Conservation (phyloP, 2,888 invertebrate genomes). For the Philhelius pedissequus region DNA sequence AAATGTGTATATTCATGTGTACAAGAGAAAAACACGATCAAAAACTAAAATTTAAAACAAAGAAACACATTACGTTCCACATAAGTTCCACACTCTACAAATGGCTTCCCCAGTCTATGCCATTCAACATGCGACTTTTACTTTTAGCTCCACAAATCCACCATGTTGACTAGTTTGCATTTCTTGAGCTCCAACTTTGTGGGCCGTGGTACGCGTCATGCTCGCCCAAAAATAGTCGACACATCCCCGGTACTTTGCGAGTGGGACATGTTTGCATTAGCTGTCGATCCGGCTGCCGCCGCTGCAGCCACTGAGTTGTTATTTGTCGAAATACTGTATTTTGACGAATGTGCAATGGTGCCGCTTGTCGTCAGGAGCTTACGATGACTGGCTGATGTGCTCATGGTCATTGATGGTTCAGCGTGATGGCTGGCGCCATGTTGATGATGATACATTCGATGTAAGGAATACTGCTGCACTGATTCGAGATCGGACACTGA, state of each 20-base stretch:
- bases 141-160: slow-evolving; percentile 79
- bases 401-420: slow-evolving; percentile 70
- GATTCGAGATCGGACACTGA: slow-evolving; percentile 78
- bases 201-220: slow-evolving; percentile 81
- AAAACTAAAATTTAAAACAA: background rate
- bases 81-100: slow-evolving; percentile 28
- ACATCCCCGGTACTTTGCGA: slow-evolving; percentile 84
- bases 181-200: slow-evolving; percentile 78
- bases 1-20: slow-evolving; percentile 38
- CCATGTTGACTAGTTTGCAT: slow-evolving; percentile 79
- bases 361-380: slow-evolving; percentile 74
- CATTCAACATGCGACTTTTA: slow-evolving; percentile 71
- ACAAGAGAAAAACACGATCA: background rate
- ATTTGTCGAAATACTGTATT: slow-evolving; percentile 76
- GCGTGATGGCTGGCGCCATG: slow-evolving; percentile 71
- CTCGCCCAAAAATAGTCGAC: slow-evolving; percentile 83
- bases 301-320: slow-evolving; percentile 73
- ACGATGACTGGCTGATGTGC: slow-evolving; percentile 74
- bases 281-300: slow-evolving; percentile 65
- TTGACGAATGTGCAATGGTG: slow-evolving; percentile 72
- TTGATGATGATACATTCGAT: slow-evolving; percentile 77
- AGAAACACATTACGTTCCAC: slow-evolving; percentile 24
- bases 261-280: slow-evolving; percentile 80
- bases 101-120: slow-evolving; percentile 45
- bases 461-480: slow-evolving; percentile 78